A percentile compares a stretch with the other conserved stretches of the same genome.
phyloP scores from a whole-genome alignment of 1,140 invertebrate genomes.

The Bathynomus jamesi region DNA sequence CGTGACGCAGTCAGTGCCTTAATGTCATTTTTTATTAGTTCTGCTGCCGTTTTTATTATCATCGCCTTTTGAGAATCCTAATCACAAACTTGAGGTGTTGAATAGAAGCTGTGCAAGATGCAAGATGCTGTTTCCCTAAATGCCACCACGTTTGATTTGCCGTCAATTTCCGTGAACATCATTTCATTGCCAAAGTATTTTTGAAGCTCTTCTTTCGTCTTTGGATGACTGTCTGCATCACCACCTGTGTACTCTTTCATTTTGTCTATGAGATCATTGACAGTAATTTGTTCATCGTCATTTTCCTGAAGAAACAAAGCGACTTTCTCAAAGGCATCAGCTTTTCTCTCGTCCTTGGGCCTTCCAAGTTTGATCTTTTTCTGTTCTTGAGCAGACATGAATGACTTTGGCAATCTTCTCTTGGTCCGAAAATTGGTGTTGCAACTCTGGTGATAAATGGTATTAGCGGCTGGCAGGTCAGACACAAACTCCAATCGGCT shows the following conservation, averaged over 20 bases:
- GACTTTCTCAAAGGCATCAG: slow-evolving; percentile 5
- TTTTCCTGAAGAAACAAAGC: not conserved
- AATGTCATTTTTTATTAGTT: too few species aligned
- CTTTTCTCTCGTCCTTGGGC: not conserved
- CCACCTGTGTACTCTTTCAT: slow-evolving; percentile 9
- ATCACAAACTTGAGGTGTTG: not conserved
- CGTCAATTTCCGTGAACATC: slow-evolving; percentile 4
- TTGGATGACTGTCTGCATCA: not conserved
- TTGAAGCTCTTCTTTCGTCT: slow-evolving; percentile 5
- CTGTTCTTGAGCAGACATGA: not conserved
- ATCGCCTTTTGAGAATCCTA: slow-evolving; percentile 1
- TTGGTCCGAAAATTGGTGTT: slow-evolving; percentile 3
- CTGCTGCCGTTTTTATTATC: not conserved
- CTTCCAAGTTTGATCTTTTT: not conserved
- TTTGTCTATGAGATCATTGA: slow-evolving; percentile 3
- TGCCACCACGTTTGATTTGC: not conserved
- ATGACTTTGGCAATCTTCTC: not conserved
- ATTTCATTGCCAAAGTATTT: slow-evolving; percentile 3
- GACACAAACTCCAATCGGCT: not conserved
- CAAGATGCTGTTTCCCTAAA: not conserved
- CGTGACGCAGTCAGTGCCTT: too few species aligned
- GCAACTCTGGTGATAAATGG: slow-evolving; percentile 6
- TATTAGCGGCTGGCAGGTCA: slow-evolving; percentile 2
- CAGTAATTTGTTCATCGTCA: slow-evolving; percentile 3
- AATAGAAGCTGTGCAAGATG: not conserved